phyloP scores from a whole-genome alignment of 2,113 vertebrate genomes.

The Pandion haliaetus region DNA sequence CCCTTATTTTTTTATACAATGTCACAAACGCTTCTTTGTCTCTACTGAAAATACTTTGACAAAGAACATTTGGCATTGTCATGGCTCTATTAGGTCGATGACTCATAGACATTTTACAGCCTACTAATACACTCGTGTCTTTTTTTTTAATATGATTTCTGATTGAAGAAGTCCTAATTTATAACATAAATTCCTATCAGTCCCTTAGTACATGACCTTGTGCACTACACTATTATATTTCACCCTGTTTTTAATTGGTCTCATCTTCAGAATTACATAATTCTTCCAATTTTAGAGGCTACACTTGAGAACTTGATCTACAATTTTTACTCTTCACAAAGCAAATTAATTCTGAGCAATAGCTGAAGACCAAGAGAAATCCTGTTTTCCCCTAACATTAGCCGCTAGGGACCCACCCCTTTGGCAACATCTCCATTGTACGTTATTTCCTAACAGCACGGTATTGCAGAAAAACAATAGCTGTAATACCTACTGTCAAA shows the following conservation, averaged over 20 bases:
- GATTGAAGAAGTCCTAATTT: background rate
- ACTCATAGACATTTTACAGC: background rate
- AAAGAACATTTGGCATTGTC: background rate
- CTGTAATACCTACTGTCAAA: background rate
- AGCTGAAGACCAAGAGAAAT: background rate
- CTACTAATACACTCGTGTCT: background rate
- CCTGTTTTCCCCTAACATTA: background rate
- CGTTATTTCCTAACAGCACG: background rate
- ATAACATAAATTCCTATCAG: background rate
- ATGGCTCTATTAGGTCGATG: background rate
- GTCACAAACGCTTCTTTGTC: background rate
- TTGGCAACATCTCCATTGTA: background rate
- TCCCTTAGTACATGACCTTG: background rate
- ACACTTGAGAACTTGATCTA: background rate
- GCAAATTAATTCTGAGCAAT: background rate
- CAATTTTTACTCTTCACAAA: background rate
- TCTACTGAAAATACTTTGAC: background rate
- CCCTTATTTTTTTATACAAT: background rate
- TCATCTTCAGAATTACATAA: rapidly evolving
- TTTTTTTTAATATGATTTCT: background rate
- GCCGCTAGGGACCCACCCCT: background rate
- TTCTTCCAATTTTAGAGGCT: background rate
- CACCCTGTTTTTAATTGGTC: background rate
- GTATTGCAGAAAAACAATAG: background rate
- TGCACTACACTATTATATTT: background rate